These are phyloP conservation scores for Amphiprion ocellaris DNA, from an alignment of 2,113 vertebrate species.

Conservation along the genomic window DNA sequence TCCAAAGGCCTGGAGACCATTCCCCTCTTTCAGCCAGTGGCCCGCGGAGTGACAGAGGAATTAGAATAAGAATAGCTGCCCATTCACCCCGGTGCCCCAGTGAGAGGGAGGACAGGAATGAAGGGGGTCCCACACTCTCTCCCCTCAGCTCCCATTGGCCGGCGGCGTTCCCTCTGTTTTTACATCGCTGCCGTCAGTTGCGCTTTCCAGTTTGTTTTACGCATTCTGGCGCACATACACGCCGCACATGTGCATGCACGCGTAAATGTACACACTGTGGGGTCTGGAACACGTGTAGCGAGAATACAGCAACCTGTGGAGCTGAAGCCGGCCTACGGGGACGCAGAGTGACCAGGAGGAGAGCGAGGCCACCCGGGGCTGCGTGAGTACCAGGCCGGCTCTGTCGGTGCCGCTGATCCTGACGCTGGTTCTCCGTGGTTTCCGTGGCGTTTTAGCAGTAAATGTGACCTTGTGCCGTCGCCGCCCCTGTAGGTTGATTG, in stretches of 20 bases:
- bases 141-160: constrained; percentile 75
- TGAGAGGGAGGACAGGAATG: constrained; percentile 62
- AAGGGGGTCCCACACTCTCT: constrained; percentile 23
- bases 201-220: constrained; percentile 76
- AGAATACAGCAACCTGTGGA: constrained; percentile 29
- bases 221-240: constrained; percentile 57
- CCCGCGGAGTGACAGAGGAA: constrained; percentile 83
- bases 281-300: constrained; percentile 43
- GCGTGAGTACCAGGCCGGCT: constrained; percentile 73
- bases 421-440: neutral
- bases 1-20: constrained; percentile 86
- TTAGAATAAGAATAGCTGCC: constrained; percentile 88
- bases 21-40: constrained; percentile 83
- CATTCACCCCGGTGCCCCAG: constrained; percentile 83
- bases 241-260: constrained; percentile 71
- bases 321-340: constrained; percentile 13
- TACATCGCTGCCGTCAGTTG: constrained; percentile 77
- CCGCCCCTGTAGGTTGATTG: constrained; percentile 2
- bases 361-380: constrained; percentile 45
- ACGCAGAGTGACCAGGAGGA: constrained; percentile 50
- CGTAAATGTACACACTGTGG: constrained; percentile 67
- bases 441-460: neutral
- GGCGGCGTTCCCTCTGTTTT: constrained; percentile 77
- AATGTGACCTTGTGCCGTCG: constrained; percentile 25
- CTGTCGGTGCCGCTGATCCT: neutral